These are phyloP conservation scores for Toxotes jaculatrix DNA, from an alignment of 2,113 vertebrate species.

Conservation along the genomic window DNA sequence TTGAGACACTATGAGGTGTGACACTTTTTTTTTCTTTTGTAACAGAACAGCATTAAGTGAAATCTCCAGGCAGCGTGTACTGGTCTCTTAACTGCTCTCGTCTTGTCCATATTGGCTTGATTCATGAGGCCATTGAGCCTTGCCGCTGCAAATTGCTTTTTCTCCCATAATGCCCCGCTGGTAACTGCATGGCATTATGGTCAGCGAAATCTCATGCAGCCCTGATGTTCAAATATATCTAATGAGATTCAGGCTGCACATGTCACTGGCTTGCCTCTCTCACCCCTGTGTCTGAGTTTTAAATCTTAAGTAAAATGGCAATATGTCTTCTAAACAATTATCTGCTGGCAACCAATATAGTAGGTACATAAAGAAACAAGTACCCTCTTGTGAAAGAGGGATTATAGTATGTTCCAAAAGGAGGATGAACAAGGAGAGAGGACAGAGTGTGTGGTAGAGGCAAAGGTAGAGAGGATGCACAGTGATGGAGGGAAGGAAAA, in stretches of 20 bases:
- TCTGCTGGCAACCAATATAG: slow-evolving; percentile 39
- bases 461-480: slow-evolving; percentile 27
- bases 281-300: slow-evolving; percentile 13
- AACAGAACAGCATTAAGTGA: slow-evolving; percentile 58
- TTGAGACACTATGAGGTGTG: slow-evolving; percentile 15
- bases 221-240: slow-evolving; percentile 69
- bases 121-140: slow-evolving; percentile 78
- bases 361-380: slow-evolving; percentile 50
- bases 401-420: slow-evolving; percentile 35
- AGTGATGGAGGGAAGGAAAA: slow-evolving; percentile 1
- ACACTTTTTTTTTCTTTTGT: slow-evolving; percentile 42
- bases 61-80: slow-evolving; percentile 61
- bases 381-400: slow-evolving; percentile 45
- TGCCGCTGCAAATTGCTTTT: slow-evolving; percentile 77
- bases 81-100: slow-evolving; percentile 63
- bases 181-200: slow-evolving; percentile 68
- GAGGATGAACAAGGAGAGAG: slow-evolving; percentile 32
- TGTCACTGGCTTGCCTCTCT: slow-evolving; percentile 25
- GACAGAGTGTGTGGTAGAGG: slow-evolving; percentile 17
- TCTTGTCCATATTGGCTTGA: slow-evolving; percentile 70
- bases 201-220: slow-evolving; percentile 59
- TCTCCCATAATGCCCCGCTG: slow-evolving; percentile 70
- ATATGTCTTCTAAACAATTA: slow-evolving; percentile 61
- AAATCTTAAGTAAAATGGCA: slow-evolving; percentile 54
- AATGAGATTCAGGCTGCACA: slow-evolving; percentile 54